Evolutionary conservation across 2,888 invertebrate species (phyloP).

Genomic region (Hofmannophila pseudospretella): DNA sequence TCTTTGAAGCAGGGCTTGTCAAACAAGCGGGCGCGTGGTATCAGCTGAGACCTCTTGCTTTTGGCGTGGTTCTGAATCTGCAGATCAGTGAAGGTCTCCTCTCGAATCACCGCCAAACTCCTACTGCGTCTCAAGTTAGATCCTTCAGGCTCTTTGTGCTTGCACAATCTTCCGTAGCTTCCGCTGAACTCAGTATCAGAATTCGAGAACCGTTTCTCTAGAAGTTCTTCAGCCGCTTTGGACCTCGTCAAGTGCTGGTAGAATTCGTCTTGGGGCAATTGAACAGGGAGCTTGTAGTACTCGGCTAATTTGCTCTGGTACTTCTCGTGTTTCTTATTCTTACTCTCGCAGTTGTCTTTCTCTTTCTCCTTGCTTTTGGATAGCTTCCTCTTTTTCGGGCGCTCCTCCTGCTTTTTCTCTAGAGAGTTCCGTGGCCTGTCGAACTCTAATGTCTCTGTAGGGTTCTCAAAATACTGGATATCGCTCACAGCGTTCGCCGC

Average conservation of each 20-base stretch:
- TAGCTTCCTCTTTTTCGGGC: conserved; percentile 65
- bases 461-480: conserved; percentile 73
- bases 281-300: conserved; percentile 65
- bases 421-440: conserved; percentile 61
- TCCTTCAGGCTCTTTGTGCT: conserved; percentile 68
- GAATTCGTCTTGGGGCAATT: conserved; percentile 71
- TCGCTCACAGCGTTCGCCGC: conserved; percentile 69
- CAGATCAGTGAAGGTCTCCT: conserved; percentile 85
- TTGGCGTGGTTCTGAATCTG: conserved; percentile 81
- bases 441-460: conserved; percentile 70
- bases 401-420: conserved; percentile 63
- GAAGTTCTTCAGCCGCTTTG: conserved; percentile 64
- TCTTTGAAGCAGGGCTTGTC: conserved; percentile 86
- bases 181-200: conserved; percentile 69
- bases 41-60: conserved; percentile 84
- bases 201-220: conserved; percentile 65
- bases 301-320: conserved; percentile 72
- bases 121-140: conserved; percentile 81
- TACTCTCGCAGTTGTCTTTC: conserved; percentile 38
- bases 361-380: conserved; percentile 55
- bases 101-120: conserved; percentile 86
- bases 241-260: conserved; percentile 69
- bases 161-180: conserved; percentile 69
- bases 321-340: conserved; percentile 67
- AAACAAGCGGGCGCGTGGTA: conserved; percentile 88